phyloP scores from a whole-genome alignment of 35 echinoderm and acorn worm species.

The Ophioderma brevispina region DNA sequence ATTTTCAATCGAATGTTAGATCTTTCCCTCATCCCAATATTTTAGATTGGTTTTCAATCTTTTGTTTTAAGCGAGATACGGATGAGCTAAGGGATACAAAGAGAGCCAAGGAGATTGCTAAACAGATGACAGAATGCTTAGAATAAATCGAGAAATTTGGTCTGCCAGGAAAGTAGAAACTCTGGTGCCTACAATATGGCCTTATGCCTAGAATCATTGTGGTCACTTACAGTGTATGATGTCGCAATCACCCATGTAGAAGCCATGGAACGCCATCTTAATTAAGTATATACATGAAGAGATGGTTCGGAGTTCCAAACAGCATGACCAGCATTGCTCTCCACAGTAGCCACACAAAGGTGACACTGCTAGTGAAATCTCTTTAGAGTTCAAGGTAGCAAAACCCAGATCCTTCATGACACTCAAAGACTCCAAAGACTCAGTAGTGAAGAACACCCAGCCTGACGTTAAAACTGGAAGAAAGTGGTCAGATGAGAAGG shows the following conservation, averaged over 20 bases:
- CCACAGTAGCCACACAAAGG: not conserved
- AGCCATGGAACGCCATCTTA: not conserved
- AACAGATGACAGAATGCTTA: too few relatives aligned
- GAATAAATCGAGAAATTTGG: not conserved
- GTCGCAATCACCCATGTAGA: not conserved
- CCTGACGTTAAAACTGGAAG: not conserved
- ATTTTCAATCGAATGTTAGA: too few relatives aligned
- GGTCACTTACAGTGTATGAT: conserved; percentile 4
- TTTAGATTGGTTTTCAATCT: too few relatives aligned
- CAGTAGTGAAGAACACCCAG: not conserved
- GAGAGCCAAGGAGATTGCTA: too few relatives aligned
- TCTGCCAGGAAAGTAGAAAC: not conserved
- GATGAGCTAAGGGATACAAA: too few relatives aligned
- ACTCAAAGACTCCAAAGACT: not conserved
- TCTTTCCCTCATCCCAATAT: too few relatives aligned
- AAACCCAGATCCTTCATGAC: not conserved
- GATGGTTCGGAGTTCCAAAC: not conserved
- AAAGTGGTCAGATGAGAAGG: not conserved
- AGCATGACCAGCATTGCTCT: not conserved
- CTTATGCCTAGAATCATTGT: conserved; percentile 16
- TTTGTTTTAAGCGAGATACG: too few relatives aligned
- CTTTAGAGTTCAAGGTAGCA: not conserved
- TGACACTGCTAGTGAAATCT: not conserved
- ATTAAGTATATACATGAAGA: not conserved
- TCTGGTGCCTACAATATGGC: conserved; percentile 20